Percentiles rank a stretch among this genome's conserved stretches.
phyloP scores from a whole-genome alignment of 1,140 invertebrate species.

The Drosophila seguyi region DNA sequence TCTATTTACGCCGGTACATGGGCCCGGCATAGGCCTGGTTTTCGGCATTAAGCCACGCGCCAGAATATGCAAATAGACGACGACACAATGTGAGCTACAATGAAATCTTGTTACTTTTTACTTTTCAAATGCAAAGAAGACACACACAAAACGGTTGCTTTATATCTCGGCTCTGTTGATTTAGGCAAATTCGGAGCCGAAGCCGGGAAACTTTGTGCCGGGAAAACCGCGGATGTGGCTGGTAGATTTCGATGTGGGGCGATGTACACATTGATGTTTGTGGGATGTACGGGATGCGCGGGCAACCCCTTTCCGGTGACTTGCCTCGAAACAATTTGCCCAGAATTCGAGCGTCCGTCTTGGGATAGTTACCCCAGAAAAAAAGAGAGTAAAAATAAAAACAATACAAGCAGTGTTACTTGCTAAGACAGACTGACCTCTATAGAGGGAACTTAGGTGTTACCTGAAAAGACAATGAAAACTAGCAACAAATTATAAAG shows the following conservation, averaged over 20 bases:
- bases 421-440: background rate
- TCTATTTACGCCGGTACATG: conserved; percentile 16
- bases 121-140: conserved; percentile 49
- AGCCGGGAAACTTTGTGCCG: conserved; percentile 39
- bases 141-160: conserved; percentile 53
- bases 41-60: conserved; percentile 56
- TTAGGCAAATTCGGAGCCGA: conserved; percentile 69
- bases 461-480: background rate
- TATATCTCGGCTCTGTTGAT: conserved; percentile 62
- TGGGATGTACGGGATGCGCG: conserved; percentile 16
- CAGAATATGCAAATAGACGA: conserved; percentile 68
- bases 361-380: conserved; percentile 27
- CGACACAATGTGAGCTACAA: conserved; percentile 46
- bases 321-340: conserved; percentile 39
- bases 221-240: conserved; percentile 49
- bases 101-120: conserved; percentile 54
- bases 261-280: conserved; percentile 2
- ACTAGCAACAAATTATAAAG: background rate
- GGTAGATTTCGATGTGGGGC: conserved; percentile 7
- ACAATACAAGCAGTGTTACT: conserved; percentile 15
- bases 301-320: conserved; percentile 36
- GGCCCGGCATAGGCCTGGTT: background rate
- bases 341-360: conserved; percentile 39
- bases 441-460: background rate
- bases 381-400: conserved; percentile 1